Percentiles rank a stretch among this genome's conserved stretches.
phyloP scores from a whole-genome alignment of 2,797 vertebrate genomes.

The Rhabdomys pumilio region DNA sequence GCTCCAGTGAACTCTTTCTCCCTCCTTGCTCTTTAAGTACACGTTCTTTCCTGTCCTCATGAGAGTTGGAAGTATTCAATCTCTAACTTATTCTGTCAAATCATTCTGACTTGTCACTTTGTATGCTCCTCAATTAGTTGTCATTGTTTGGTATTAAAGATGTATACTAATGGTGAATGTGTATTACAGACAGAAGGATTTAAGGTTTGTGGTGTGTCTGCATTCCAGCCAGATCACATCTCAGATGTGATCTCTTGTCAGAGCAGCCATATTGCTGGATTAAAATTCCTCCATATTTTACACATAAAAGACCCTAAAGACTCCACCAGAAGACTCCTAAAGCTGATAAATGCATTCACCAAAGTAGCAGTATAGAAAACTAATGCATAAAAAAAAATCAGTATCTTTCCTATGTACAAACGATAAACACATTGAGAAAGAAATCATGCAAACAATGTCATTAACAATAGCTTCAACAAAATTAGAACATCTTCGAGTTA shows the following conservation, averaged over 20 bases:
- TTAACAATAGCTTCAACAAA: neutral
- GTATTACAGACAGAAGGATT: neutral
- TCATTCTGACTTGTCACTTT: neutral
- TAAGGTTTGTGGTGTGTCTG: neutral
- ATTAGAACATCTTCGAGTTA: neutral
- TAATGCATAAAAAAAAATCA: neutral
- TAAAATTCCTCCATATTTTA: neutral
- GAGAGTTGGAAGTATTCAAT: neutral
- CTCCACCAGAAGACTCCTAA: neutral
- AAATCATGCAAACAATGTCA: neutral
- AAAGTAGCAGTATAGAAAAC: neutral
- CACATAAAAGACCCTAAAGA: neutral
- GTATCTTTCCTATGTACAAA: neutral
- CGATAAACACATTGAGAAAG: neutral
- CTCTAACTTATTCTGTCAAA: neutral
- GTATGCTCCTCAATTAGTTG: neutral
- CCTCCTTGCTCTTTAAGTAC: neutral
- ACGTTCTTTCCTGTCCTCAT: neutral
- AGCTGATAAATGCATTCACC: neutral
- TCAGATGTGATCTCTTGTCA: neutral
- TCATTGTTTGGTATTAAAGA: neutral
- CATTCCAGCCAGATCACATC: neutral
- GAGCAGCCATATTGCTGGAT: neutral
- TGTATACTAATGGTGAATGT: neutral
- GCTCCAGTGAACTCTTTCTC: neutral